Evolutionary conservation across 1,140 invertebrate species (phyloP), one percentile per base, ranked within the genome.

Genomic region (Anastrepha ludens): DNA sequence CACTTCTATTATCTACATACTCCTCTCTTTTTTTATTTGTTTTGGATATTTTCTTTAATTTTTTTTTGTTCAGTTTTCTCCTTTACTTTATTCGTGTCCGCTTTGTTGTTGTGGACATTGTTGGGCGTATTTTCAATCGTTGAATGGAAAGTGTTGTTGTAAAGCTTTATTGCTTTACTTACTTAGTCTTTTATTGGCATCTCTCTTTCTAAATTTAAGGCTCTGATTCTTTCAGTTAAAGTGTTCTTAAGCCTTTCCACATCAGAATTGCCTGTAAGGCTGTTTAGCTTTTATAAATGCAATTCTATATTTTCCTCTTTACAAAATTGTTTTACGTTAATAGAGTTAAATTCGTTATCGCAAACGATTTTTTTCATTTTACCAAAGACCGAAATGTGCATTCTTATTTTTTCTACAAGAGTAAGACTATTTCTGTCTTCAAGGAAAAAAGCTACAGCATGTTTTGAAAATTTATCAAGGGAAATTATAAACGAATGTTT

Each of bases 261-360:
- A 70, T 89, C 87, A 15, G 87, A 39, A 87, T 88, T 89, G 29
- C 88, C 88, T 13, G 87, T 55, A 55, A 88, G 87, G 41, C 85
- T 88, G 86, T 89, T 88, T 13, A 87, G 87, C 87, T 89, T 89
- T 39, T 87, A 88, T 8, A 88, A 85, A 78, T 89, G 87, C 15
- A 86, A 50, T 65, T 88, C 50, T 58, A 88, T 87, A 8, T 74
- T 50, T 86, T 89, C 88, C 17, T 87, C 29, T 60, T 17, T 59
- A 55, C 86, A 87, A 70, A 88, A 88, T 39, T 88, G 39, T n/a
- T 85, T 87, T 70, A 89, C 55, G 13, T 87, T 85, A 41, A 87
- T 86, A 29, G 65, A 47, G 74, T 86, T 88, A 47, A 89, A 88
- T 88, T 88, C 86, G 67, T 88, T 88, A 64, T 87, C 70, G 8